A percentile compares a stretch with the other conserved stretches of the same genome.
Conservation (phyloP, 1,140 invertebrate species). For the Macrobrachium rosenbergii region DNA sequence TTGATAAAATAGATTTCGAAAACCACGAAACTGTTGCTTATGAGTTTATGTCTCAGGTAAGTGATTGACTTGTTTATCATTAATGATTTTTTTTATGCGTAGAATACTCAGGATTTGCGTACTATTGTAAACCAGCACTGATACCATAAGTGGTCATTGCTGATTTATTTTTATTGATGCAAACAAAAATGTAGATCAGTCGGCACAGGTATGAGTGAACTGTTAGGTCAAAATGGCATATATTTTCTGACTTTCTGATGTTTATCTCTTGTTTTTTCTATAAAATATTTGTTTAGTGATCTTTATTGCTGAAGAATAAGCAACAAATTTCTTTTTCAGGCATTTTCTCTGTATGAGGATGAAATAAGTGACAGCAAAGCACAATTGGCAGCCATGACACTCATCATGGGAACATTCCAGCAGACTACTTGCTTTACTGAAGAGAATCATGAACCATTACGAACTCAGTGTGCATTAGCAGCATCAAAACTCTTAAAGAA, state of each 20-base stretch:
- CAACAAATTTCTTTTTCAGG: slow-evolving; percentile 72
- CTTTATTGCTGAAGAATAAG: not conserved
- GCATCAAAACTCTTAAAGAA: slow-evolving; percentile 97
- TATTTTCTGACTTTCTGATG: too few relatives aligned
- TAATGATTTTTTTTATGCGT: too few relatives aligned
- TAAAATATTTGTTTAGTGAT: not conserved
- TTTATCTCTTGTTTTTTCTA: not conserved
- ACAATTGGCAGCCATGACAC: slow-evolving; percentile 93
- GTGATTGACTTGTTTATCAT: slow-evolving; percentile 15
- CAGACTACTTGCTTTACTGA: slow-evolving; percentile 91
- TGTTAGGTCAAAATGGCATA: too few relatives aligned
- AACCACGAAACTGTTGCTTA: slow-evolving; percentile 97
- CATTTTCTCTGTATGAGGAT: slow-evolving; percentile 98
- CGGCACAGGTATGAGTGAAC: too few relatives aligned
- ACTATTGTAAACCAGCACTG: too few relatives aligned
- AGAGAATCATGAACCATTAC: slow-evolving; percentile 96
- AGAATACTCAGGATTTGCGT: too few relatives aligned
- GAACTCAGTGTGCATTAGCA: slow-evolving; percentile 93
- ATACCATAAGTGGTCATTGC: too few relatives aligned
- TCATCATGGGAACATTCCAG: slow-evolving; percentile 96
- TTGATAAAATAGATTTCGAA: slow-evolving; percentile 92
- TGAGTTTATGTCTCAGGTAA: slow-evolving; percentile 95
- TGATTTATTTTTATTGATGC: too few relatives aligned
- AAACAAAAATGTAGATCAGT: too few relatives aligned
- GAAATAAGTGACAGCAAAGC: slow-evolving; percentile 98